A percentile compares a stretch with the other conserved stretches of the same genome.
Evolutionary conservation across 2,113 vertebrate species (phyloP).

Genomic region (Entomyzon cyanotis): DNA sequence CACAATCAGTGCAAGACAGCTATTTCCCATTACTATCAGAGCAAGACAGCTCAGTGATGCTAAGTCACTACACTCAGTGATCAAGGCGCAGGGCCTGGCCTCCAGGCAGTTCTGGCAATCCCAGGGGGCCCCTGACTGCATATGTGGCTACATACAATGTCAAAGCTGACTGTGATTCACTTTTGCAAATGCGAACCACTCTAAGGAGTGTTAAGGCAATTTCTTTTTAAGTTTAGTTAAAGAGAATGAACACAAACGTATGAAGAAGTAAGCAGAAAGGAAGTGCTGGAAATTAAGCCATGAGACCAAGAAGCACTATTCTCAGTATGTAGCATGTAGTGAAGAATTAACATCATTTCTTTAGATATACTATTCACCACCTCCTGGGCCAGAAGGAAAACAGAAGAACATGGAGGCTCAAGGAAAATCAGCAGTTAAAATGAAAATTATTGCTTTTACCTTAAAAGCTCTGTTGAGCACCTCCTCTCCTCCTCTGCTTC

Average conservation of each 20-base stretch:
- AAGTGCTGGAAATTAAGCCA: neutral
- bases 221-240: neutral
- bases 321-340: neutral
- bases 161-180: neutral
- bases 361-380: neutral
- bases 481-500: slow-evolving; percentile 80
- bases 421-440: neutral
- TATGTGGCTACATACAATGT: neutral
- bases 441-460: slow-evolving; percentile 63
- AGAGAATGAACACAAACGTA: neutral
- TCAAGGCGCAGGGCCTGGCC: neutral
- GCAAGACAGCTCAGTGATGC: neutral
- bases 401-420: neutral
- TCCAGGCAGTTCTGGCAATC: neutral
- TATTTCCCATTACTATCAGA: neutral
- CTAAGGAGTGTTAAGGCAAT: neutral
- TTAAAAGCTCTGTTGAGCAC: slow-evolving; percentile 83
- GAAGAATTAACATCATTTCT: neutral
- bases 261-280: neutral
- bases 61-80: neutral
- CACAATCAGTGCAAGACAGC: neutral
- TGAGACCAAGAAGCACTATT: neutral
- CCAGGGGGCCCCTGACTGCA: neutral
- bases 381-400: neutral
- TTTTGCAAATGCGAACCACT: neutral